Percentiles rank a stretch among this genome's conserved stretches.
These are phyloP conservation scores for Kryptopterus vitreolus DNA, from an alignment of 2,797 vertebrate species.

Conservation along the genomic window DNA sequence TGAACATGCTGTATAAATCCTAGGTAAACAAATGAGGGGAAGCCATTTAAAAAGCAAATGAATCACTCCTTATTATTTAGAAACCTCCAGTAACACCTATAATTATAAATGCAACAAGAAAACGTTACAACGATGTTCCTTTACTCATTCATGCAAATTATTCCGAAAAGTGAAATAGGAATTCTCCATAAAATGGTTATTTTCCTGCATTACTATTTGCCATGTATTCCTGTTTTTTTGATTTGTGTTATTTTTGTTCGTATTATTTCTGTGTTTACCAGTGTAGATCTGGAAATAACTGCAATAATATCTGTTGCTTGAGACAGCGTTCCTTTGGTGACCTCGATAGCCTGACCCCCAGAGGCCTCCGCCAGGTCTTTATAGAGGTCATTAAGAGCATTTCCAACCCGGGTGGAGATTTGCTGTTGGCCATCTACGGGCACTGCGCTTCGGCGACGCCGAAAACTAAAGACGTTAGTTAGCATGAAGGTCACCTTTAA, in stretches of 20 bases:
- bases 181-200: background rate
- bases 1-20: too few relatives aligned
- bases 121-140: too few relatives aligned
- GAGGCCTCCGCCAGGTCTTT: slow-evolving; percentile 65
- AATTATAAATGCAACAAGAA: background rate
- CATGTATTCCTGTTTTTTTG: too few relatives aligned
- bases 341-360: slow-evolving; percentile 67
- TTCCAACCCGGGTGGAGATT: slow-evolving; percentile 14
- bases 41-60: too few relatives aligned
- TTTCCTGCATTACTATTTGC: too few relatives aligned
- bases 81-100: too few relatives aligned
- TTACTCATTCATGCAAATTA: background rate
- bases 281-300: slow-evolving; percentile 8
- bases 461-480: slow-evolving; percentile 35
- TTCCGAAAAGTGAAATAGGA: background rate
- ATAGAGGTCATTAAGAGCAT: slow-evolving; percentile 58
- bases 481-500: slow-evolving; percentile 71
- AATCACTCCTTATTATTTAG: too few relatives aligned
- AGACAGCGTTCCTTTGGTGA: slow-evolving; percentile 59
- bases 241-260: too few relatives aligned
- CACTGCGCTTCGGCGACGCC: slow-evolving; percentile 20
- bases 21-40: too few relatives aligned
- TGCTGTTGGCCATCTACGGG: background rate
- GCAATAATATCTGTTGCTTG: slow-evolving; percentile 61
- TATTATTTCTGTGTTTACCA: background rate